These are phyloP conservation scores for Drosophila asahinai DNA, from an alignment of 1,140 invertebrate genomes.

Conservation along the genomic window DNA sequence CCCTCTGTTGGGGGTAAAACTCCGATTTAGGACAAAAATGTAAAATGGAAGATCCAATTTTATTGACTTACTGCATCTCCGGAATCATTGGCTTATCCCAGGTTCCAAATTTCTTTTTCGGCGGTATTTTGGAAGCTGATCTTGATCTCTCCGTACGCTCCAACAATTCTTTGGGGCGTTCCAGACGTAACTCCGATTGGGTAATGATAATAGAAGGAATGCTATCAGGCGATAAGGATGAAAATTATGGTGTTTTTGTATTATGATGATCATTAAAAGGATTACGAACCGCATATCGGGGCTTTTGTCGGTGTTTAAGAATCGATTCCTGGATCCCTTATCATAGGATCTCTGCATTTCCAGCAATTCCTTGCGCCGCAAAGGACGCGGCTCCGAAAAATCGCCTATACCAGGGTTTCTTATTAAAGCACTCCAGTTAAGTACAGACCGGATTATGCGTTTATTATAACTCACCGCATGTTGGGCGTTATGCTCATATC, in stretches of 20 bases:
- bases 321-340: background rate
- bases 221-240: background rate
- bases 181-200: background rate
- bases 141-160: background rate
- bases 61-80: background rate
- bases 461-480: background rate
- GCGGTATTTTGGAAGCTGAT: background rate
- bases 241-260: no score
- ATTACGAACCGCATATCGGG: conserved; percentile 4
- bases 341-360: background rate
- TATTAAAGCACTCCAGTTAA: background rate
- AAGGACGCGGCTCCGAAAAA: background rate
- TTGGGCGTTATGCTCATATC: background rate
- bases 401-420: no score
- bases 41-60: background rate
- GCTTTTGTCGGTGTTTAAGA: background rate
- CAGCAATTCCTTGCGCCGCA: conserved; percentile 34
- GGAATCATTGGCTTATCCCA: conserved; percentile 1
- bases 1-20: no score
- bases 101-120: background rate
- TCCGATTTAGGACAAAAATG: no score
- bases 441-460: background rate
- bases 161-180: background rate
- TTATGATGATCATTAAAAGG: background rate
- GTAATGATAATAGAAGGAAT: conserved; percentile 1